Base-by-base conservation (phyloP, 2,797 vertebrate species). In the Myoxocephalus aenaeus region DNA sequence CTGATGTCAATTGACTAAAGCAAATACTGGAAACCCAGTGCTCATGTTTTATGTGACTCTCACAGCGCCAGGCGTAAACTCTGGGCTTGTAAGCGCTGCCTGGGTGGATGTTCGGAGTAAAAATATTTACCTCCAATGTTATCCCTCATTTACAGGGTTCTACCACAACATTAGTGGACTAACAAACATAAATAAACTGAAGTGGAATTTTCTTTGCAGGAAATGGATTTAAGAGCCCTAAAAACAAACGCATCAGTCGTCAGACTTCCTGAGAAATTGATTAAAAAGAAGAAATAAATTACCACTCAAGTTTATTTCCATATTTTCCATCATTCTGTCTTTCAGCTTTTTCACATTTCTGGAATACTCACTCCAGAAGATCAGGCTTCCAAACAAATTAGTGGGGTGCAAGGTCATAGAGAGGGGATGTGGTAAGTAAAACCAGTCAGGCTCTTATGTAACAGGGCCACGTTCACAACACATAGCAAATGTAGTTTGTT, bases 351-450 rank as follows among this genome's bases (percentile, higher is more conserved):
- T 83, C 73, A 80, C 79, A 87, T 88, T 82, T 91, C 79, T 87
- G 80, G 56, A 80, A 86, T 70, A 67, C 48, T 87, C 61, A 68
- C 77, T 61, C 15, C 48, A 25, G 53, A 65, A 82, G 80, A 78
- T 92, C 70, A 34, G 66, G 61, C 93, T 92, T 92, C 91, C 74
- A 89, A 91, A 92, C 86, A 90, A 89, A 92, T 92, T 79, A 90
- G 58, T 70, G 75, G 84, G 80, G 80, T 78, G 62, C 71, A 89
- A 83, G 90, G 89, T 92, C 85, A 89, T 1, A 32, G 38, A 65
- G 88, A 90, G 84, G 86, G 83, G 82, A 92, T 81, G 81, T 89
- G 86, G 86, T 89, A 88, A 88, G 81, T 90, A 88, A 91, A 72
- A 82, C 77, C 62, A 88, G 83, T 79, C 70, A 50, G 76, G 69